Evolutionary conservation across 2,113 vertebrate genomes (phyloP), one percentile per base, ranked within the genome.

Genomic region (Prietella phreatophila): DNA sequence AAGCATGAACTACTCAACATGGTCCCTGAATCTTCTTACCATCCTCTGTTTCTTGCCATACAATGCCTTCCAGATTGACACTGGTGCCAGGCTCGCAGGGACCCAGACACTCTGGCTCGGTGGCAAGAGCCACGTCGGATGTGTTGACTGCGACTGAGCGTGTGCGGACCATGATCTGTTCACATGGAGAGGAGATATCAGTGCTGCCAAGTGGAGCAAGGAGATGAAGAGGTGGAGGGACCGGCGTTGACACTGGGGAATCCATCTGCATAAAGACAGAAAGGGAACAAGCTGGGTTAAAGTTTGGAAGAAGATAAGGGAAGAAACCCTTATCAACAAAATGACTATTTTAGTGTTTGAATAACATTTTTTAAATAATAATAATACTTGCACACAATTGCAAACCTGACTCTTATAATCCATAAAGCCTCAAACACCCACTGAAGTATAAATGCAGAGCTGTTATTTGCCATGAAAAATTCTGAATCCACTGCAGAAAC

Each of bases 91-190:
- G 98, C 92, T 99, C 98, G 8, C 98, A 99, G 83, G 98, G 98
- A 60, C 98, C 98, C 93, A 99, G 93, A 92, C 98, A 99, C 93
- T 99, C 98, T 0, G 98, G 98, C 88, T 99, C 98, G 0, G 98
- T 99, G 82, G 97, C 97, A 91, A 99, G 93, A 89, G 97, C 96
- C 92, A 99, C 98, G 0, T 99, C 98, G 0, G 97, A 97, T 33
- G 98, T 99, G 94, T 99, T 99, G 89, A 98, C 97, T 2, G 98
- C 98, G 84, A 99, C 97, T 0, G 98, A 99, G 89, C 98, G 97
- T 3, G 98, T 99, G 83, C 98, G 98, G 60, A 99, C 98, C 98
- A 99, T 99, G 93, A 99, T 99, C 95, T 99, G 98, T 94, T 99
- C 98, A 0, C 98, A 99, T 0, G 98, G 97, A 0, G 98, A 99